These are phyloP conservation scores for Noctua fimbriata DNA, from an alignment of 2,888 invertebrate species.

Conservation along the genomic window DNA sequence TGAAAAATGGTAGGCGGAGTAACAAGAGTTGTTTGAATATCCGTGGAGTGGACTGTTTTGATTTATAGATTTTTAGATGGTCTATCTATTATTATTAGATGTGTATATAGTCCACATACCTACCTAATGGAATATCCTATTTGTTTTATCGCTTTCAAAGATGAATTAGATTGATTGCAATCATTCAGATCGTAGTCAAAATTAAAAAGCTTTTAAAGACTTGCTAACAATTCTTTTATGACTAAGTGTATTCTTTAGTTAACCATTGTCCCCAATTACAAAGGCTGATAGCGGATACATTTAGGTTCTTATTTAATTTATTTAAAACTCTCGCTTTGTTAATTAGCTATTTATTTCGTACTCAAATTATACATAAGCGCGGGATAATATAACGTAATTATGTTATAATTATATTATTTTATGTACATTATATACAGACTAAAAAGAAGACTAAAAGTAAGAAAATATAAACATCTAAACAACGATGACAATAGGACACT, in stretches of 20 bases:
- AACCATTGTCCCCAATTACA: not conserved
- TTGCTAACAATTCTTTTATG: not conserved
- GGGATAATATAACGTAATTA: not conserved
- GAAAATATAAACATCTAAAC: too few species aligned
- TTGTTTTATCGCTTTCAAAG: not conserved
- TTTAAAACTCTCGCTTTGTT: not conserved
- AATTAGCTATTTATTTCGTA: not conserved
- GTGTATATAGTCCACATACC: not conserved
- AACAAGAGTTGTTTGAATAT: not conserved
- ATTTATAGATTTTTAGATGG: slow-evolving; percentile 11
- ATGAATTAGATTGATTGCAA: slow-evolving; percentile 6
- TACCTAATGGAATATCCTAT: not conserved
- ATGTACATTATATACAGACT: too few species aligned
- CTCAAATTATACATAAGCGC: not conserved
- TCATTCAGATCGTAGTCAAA: not conserved
- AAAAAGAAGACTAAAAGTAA: too few species aligned
- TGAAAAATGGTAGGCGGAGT: not conserved
- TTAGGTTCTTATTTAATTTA: not conserved
- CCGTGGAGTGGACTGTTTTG: not conserved
- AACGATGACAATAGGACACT: too few species aligned
- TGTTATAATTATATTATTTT: too few species aligned
- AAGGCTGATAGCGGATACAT: not conserved
- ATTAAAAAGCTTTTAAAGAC: slow-evolving; percentile 1
- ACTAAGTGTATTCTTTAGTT: not conserved
- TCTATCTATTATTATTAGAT: not conserved